A percentile compares a stretch with the other conserved stretches of the same genome.
These are phyloP conservation scores for Benthosema pterotum DNA, from an alignment of 2,797 vertebrate genomes.

Conservation along the genomic window DNA sequence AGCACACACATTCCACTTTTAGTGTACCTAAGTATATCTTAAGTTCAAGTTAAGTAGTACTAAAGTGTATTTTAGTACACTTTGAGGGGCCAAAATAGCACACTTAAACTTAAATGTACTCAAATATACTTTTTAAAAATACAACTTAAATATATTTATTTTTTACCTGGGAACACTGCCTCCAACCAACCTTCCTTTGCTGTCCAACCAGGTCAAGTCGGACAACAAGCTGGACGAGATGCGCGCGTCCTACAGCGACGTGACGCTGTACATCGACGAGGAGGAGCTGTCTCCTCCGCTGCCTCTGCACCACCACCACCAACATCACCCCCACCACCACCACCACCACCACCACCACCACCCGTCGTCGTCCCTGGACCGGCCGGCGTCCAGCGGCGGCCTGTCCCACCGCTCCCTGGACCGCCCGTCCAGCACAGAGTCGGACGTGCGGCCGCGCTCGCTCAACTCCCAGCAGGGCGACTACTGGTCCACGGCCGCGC, in stretches of 20 bases:
- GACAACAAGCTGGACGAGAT: slow-evolving; percentile 90
- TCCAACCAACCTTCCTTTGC: background rate
- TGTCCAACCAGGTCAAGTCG: slow-evolving; percentile 64
- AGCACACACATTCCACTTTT: too few species aligned
- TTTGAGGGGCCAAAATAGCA: too few species aligned
- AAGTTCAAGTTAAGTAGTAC: too few species aligned
- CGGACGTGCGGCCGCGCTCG: slow-evolving; percentile 86
- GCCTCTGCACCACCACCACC: slow-evolving; percentile 82
- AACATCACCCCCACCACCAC: slow-evolving; percentile 49
- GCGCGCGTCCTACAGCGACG: slow-evolving; percentile 95
- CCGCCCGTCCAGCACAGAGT: slow-evolving; percentile 87
- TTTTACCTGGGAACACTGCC: too few species aligned
- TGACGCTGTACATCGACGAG: slow-evolving; percentile 96
- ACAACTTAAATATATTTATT: too few species aligned
- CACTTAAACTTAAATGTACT: too few species aligned
- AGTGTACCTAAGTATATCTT: too few species aligned
- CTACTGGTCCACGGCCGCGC: slow-evolving; percentile 90
- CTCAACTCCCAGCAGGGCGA: slow-evolving; percentile 85
- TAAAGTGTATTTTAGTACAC: too few species aligned
- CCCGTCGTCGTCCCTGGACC: slow-evolving; percentile 44
- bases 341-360: too few species aligned
- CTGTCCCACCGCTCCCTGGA: slow-evolving; percentile 79
- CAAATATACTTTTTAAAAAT: too few species aligned
- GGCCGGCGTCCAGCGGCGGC: slow-evolving; percentile 43
- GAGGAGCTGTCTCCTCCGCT: slow-evolving; percentile 94